Evolutionary conservation across 2,113 vertebrate genomes (phyloP).

Genomic region (Dinomys branickii): DNA sequence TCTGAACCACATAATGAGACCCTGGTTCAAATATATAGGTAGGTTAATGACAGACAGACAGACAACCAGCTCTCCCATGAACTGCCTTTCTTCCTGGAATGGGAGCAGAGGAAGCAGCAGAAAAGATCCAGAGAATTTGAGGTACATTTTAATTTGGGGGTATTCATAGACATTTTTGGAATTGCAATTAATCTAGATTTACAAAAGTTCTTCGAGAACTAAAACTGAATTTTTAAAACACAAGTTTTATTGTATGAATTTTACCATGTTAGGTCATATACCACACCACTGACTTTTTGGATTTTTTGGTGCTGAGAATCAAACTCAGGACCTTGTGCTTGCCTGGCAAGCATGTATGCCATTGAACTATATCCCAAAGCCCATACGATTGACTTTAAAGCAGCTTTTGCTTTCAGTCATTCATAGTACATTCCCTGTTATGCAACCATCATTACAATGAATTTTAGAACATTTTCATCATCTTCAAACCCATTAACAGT

Average conservation of each 20-base stretch:
- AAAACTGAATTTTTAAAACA: neutral
- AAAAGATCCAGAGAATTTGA: slow-evolving; percentile 3
- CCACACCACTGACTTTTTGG: neutral
- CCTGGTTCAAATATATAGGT: neutral
- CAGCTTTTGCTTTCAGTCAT: neutral
- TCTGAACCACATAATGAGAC: neutral
- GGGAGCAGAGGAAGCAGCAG: neutral
- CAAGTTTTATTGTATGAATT: neutral
- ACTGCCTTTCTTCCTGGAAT: neutral
- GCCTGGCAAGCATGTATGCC: too few species aligned
- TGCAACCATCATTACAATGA: slow-evolving; percentile 18
- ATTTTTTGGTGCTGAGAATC: too few species aligned
- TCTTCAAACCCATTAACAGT: neutral
- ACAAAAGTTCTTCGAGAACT: neutral
- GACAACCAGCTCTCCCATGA: neutral
- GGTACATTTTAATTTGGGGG: neutral
- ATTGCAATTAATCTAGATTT: neutral
- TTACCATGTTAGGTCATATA: neutral
- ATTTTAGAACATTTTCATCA: slow-evolving; percentile 17
- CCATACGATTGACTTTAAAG: neutral
- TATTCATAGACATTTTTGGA: neutral
- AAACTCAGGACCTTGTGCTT: too few species aligned
- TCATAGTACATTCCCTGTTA: slow-evolving; percentile 8
- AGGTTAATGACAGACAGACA: neutral
- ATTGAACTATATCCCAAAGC: too few species aligned